Conservation (phyloP, 2,888 invertebrate genomes). For the Colostygia pectinataria region DNA sequence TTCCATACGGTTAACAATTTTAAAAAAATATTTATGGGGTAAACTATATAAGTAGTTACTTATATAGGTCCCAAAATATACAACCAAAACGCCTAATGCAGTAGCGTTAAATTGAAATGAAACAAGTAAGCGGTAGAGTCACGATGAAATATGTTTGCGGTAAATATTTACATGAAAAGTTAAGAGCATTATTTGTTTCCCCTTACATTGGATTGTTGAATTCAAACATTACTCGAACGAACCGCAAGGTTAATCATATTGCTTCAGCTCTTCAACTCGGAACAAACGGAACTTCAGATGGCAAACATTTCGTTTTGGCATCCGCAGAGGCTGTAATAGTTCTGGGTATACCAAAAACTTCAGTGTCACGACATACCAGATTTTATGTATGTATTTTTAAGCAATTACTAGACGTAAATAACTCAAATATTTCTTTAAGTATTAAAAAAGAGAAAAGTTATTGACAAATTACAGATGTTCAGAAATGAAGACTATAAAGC, state of each 20-base stretch:
- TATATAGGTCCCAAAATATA: too few species aligned
- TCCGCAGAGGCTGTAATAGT: constrained; percentile 12
- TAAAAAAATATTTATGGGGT: too few species aligned
- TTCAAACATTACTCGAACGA: constrained; percentile 36
- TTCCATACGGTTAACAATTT: too few species aligned
- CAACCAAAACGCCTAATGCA: neutral
- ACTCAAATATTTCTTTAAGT: too few species aligned
- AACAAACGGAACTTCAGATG: constrained; percentile 37
- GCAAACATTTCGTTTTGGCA: constrained; percentile 37
- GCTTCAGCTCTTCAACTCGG: constrained; percentile 24
- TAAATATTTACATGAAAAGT: constrained; percentile 4
- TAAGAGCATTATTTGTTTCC: constrained; percentile 31
- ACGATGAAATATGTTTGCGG: constrained; percentile 9
- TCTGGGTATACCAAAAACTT: neutral
- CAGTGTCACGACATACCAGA: neutral
- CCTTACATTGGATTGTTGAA: constrained; percentile 27
- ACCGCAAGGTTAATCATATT: constrained; percentile 33
- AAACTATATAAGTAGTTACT: too few species aligned
- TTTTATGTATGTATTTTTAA: too few species aligned
- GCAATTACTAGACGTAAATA: too few species aligned
- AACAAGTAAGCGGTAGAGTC: neutral
- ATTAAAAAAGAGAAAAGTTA: too few species aligned
- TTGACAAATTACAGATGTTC: too few species aligned
- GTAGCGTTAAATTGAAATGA: neutral
- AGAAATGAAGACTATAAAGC: too few species aligned